Percentiles rank a stretch among this genome's conserved stretches.
Evolutionary conservation across 1,140 invertebrate genomes (phyloP).

Genomic region (Zelostemma sp.): DNA sequence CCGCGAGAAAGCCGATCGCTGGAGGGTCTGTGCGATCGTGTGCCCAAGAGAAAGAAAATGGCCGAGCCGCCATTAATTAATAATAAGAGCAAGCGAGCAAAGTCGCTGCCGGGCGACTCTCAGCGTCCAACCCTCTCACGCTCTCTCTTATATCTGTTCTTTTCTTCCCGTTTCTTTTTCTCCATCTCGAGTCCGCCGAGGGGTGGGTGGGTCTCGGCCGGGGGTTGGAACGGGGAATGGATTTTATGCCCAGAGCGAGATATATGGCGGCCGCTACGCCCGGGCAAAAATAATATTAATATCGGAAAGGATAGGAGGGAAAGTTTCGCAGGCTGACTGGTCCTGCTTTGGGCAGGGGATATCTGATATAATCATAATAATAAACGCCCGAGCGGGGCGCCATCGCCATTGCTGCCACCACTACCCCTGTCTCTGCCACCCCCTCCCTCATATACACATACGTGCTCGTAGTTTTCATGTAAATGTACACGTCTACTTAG

Average conservation of each 20-base stretch:
- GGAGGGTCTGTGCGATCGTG: constrained; percentile 33
- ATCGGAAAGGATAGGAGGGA: constrained; percentile 70
- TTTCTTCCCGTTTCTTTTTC: constrained; percentile 42
- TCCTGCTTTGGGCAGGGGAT: constrained; percentile 69
- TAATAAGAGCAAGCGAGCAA: constrained; percentile 53
- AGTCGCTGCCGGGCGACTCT: constrained; percentile 12
- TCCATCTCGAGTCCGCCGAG: constrained; percentile 44
- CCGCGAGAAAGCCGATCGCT: constrained; percentile 24
- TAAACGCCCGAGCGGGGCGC: constrained; percentile 67
- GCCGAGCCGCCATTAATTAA: constrained; percentile 59
- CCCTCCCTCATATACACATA: constrained; percentile 35
- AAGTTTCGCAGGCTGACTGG: constrained; percentile 68
- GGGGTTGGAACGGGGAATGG: constrained; percentile 66
- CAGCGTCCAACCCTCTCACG: constrained; percentile 19
- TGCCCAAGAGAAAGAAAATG: constrained; percentile 51
- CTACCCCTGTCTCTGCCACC: constrained; percentile 51
- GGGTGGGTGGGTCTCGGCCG: constrained; percentile 54
- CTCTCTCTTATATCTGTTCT: constrained; percentile 41
- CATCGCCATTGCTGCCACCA: constrained; percentile 62
- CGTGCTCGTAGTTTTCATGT: constrained; percentile 12
- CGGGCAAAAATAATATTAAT: constrained; percentile 71
- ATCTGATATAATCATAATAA: constrained; percentile 70
- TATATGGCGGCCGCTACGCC: constrained; percentile 70
- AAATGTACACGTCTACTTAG: constrained; percentile 22
- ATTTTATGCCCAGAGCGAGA: constrained; percentile 70